A percentile compares a stretch with the other conserved stretches of the same genome.
Conservation (phyloP, 2,888 invertebrate genomes). For the Zootermopsis nevadensis region DNA sequence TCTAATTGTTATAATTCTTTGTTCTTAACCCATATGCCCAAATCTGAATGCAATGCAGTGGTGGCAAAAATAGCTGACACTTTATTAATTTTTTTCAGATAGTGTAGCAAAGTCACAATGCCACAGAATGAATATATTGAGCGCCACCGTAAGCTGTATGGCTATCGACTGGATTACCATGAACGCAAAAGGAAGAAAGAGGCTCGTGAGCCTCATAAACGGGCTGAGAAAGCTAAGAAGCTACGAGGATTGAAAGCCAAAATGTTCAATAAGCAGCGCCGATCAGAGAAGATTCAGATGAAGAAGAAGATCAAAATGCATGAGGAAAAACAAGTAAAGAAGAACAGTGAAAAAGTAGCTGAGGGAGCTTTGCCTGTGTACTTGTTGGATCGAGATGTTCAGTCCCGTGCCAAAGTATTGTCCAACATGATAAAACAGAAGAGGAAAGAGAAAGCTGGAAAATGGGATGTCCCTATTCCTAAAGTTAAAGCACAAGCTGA, state of each 20-base stretch:
- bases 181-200: constrained; percentile 96
- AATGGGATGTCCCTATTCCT: constrained; percentile 99
- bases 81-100: neutral
- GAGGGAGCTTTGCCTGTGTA: constrained; percentile 96
- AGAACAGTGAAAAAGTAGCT: constrained; percentile 82
- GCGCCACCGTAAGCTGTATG: constrained; percentile 95
- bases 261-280: constrained; percentile 94
- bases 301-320: constrained; percentile 98
- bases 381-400: constrained; percentile 95
- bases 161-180: constrained; percentile 96
- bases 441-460: constrained; percentile 98
- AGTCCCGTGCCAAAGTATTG: constrained; percentile 92
- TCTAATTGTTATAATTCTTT: neutral
- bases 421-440: constrained; percentile 99
- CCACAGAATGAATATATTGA: constrained; percentile 99
- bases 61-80: neutral
- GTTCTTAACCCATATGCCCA: constrained; percentile 5
- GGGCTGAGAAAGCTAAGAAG: constrained; percentile 90
- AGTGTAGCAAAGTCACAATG: constrained; percentile 68
- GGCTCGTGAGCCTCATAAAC: constrained; percentile 92
- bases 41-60: constrained; percentile 4
- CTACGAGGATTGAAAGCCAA: constrained; percentile 97
- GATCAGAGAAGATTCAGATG: constrained; percentile 99
- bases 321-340: constrained; percentile 92
- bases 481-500: constrained; percentile 98